Evolutionary conservation across 2,888 invertebrate species (phyloP), one percentile per base, ranked within the genome.

Genomic region (Meiosimyza decipiens): DNA sequence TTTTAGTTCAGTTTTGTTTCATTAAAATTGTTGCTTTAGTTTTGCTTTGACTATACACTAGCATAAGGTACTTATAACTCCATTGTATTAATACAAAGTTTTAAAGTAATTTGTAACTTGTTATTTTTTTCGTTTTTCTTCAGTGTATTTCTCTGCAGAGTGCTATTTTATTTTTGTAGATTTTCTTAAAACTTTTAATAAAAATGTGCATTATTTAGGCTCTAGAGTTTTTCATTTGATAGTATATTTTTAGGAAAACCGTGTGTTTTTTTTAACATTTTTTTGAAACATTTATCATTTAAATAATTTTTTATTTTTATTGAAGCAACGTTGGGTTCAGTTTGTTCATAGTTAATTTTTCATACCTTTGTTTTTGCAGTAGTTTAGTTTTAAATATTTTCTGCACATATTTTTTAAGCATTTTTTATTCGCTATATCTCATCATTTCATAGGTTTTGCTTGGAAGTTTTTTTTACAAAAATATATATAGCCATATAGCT

Each of bases 11-110:
- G 59, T 72, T 74, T 71, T 71, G 55, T 28, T 40, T 40, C 40
- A 40, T 9, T 40, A 9, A 40, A 40, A 40, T 70, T 70, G 70
- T 76, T 74, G 70, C 63, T 54, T 47, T 16, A 47, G 6, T 55
- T 67, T 18, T 55, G 22, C 13, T 55, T 47, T 49, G 18, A 79
- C 82, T 84, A 84, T 79, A 80, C 81, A 80, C 86, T 85, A 85
- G 80, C 82, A 82, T 83, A 86, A 85, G 85, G 85, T 85, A 85
- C 85, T 85, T 83, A 82, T 85, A 85, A 86, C 86, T 86, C 85
- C 86, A 85, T 85, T 84, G 83, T 16, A 63, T 40, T 63, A 62
- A 52, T 77, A 79, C 77, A 76, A 76, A 73, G 70, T 74, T 72
- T 28, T 22, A 28, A 60, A 28, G 33, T 68, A 40, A 40, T 22